Evolutionary conservation across 2,113 vertebrate species (phyloP), one percentile per base, ranked within the genome.

Genomic region (Promerops cafer): DNA sequence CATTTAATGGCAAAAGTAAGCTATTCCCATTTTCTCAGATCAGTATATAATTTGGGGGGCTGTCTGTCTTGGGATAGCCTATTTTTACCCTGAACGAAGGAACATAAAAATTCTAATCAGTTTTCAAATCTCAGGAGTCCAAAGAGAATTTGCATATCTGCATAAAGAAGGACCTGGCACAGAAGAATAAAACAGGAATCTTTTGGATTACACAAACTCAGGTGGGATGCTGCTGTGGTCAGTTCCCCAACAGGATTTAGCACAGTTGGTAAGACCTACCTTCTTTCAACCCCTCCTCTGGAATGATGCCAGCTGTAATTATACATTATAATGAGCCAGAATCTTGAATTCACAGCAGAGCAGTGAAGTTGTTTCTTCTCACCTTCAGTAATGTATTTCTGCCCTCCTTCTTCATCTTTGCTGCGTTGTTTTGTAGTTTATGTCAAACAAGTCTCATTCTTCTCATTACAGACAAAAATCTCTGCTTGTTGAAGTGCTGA

Each of bases 401-500:
- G 92, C 86, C 94, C 89, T 96, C 72, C 56, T 77, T 23, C 83
- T 92, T 94, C 56, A 69, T 96, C 83, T 75, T 90, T 61, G 49
- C 74, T 69, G 37, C 24, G 85, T 65, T 91, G 70, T 90, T 94
- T 74, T 93, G 83, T 56, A 89, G 68, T 81, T 96, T 92, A 8
- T 82, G 80, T 94, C 94, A 96, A 95, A 54, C 83, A 79, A 96
- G 81, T 23, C 81, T 94, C 86, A 87, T 92, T 93, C 93, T 96
- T 89, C 94, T 95, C 83, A 87, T 95, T 94, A 96, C 64, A 96
- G 90, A 89, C 49, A 94, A 91, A 91, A 95, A 83, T 78, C 91
- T 85, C 85, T 57, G 80, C 94, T 78, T 5, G 37, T 64, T 40
- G n/a, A 95, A 94, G 57, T 65, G 92, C 88, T 93, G 88, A 87